phyloP scores from a whole-genome alignment of 2,113 vertebrate species.

The Oreochromis niloticus region DNA sequence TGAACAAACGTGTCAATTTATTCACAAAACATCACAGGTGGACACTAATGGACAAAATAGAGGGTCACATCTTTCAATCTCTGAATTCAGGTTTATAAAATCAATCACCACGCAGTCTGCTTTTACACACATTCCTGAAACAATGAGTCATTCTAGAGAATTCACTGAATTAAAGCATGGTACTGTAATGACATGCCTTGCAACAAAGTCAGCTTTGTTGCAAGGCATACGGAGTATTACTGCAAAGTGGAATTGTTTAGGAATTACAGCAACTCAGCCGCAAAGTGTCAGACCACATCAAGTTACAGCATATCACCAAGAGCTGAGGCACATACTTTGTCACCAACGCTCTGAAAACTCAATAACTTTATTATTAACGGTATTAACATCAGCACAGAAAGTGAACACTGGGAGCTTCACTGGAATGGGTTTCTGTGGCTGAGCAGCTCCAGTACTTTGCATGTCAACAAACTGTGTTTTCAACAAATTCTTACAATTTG shows the following conservation, averaged over 20 bases:
- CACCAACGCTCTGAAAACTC: neutral
- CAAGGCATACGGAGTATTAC: neutral
- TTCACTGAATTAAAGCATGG: neutral
- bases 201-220: neutral
- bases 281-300: neutral
- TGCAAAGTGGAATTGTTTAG: neutral
- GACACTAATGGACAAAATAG: neutral
- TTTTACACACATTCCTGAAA: neutral
- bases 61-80: neutral
- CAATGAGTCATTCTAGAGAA: neutral
- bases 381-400: neutral
- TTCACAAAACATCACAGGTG: neutral
- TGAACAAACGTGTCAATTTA: neutral
- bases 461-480: neutral
- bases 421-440: neutral
- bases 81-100: neutral
- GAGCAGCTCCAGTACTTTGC: neutral
- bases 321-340: neutral
- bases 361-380: neutral
- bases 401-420: neutral
- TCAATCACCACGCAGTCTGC: fast-evolving
- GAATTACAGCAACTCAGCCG: neutral
- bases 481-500: neutral
- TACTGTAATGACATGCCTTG: neutral
- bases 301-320: neutral